Conservation (phyloP, 2,888 invertebrate species). For the Dynastes tityus region DNA sequence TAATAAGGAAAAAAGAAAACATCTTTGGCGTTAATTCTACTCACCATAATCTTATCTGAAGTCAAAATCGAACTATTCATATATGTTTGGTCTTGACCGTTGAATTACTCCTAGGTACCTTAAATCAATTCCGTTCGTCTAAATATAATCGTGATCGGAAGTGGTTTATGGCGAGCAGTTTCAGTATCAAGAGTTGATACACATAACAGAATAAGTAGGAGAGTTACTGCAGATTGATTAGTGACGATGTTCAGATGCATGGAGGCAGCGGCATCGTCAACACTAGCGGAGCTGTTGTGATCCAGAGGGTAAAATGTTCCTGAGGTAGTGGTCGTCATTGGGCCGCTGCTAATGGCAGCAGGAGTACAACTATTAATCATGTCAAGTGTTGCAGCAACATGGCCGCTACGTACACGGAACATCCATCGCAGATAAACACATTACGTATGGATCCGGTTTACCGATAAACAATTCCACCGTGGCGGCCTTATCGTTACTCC, state of each 20-base stretch:
- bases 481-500: slow-evolving; percentile 65
- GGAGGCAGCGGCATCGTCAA: slow-evolving; percentile 25
- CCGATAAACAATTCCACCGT: slow-evolving; percentile 69
- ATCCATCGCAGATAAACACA: slow-evolving; percentile 71
- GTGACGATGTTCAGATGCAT: slow-evolving; percentile 27
- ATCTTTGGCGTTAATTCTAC: too few species aligned
- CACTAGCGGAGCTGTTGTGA: slow-evolving; percentile 25
- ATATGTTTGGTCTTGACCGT: too few species aligned
- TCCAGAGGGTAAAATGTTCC: slow-evolving; percentile 49
- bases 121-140: neutral
- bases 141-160: neutral
- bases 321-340: slow-evolving; percentile 60
- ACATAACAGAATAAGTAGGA: slow-evolving; percentile 30
- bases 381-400: slow-evolving; percentile 70
- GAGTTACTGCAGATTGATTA: slow-evolving; percentile 37
- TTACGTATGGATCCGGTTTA: slow-evolving; percentile 70
- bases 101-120: too few species aligned
- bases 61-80: too few species aligned
- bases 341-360: slow-evolving; percentile 69
- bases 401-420: slow-evolving; percentile 70
- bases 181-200: slow-evolving; percentile 13
- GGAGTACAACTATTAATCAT: slow-evolving; percentile 70
- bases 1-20: too few species aligned
- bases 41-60: too few species aligned
- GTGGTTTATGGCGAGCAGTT: slow-evolving; percentile 7